Evolutionary conservation across 2,888 invertebrate species (phyloP).

Genomic region (Antheraea assamensis): DNA sequence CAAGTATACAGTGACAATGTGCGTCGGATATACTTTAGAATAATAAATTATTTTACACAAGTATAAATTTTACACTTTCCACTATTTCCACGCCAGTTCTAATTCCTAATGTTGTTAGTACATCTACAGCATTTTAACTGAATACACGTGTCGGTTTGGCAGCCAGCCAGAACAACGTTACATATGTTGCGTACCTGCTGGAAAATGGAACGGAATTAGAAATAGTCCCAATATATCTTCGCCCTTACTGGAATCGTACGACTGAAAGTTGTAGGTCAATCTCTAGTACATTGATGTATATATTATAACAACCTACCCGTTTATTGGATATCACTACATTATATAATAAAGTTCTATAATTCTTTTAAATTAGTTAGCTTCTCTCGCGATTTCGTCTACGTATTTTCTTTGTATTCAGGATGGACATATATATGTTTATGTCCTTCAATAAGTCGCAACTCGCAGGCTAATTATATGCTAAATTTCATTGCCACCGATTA

Average conservation of each 20-base stretch:
- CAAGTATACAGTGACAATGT: neutral
- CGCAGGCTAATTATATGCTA: no score
- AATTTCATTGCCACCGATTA: no score
- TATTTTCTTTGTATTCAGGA: no score
- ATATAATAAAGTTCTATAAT: no score
- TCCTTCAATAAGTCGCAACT: no score
- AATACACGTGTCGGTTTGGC: conserved; percentile 33
- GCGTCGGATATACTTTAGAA: neutral
- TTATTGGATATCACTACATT: neutral
- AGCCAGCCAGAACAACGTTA: conserved; percentile 29
- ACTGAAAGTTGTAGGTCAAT: neutral
- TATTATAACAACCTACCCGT: no score
- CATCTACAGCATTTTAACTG: conserved; percentile 5
- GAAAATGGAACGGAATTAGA: conserved; percentile 34
- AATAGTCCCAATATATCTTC: conserved; percentile 32
- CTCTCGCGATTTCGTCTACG: no score
- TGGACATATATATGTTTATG: no score
- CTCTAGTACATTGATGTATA: neutral
- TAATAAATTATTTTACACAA: neutral
- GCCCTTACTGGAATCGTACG: conserved; percentile 22
- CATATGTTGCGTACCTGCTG: conserved; percentile 30
- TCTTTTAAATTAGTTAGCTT: no score
- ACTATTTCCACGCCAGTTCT: neutral
- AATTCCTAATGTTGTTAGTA: conserved; percentile 11
- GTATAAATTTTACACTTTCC: neutral